Evolutionary conservation across 2,797 vertebrate genomes (phyloP).

Genomic region (Siniperca undulata): DNA sequence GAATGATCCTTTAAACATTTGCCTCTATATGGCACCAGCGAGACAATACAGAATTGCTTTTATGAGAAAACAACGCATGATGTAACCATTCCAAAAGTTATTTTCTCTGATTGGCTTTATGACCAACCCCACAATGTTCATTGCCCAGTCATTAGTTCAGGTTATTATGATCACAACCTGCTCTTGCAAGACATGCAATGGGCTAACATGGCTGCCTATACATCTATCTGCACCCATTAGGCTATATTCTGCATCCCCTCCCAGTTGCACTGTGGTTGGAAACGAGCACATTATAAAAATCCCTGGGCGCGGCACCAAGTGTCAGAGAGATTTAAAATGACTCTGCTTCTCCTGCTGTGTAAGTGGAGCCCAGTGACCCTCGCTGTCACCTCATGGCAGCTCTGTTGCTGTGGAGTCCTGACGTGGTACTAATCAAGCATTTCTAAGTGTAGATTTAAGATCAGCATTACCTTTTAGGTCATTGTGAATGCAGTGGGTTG

Average conservation of each 20-base stretch:
- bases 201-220: slow-evolving; percentile 23
- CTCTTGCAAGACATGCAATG: slow-evolving; percentile 13
- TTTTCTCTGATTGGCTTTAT: slow-evolving; percentile 30
- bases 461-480: slow-evolving; percentile 68
- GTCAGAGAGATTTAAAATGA: slow-evolving; percentile 73
- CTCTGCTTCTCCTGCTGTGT: slow-evolving; percentile 63
- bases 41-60: slow-evolving; percentile 23
- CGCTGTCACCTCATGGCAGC: slow-evolving; percentile 54
- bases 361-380: slow-evolving; percentile 68
- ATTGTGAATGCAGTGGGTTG: slow-evolving; percentile 38
- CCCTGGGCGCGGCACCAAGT: slow-evolving; percentile 67
- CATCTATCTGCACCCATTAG: slow-evolving; percentile 58
- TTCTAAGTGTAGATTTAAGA: slow-evolving; percentile 54
- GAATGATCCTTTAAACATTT: neutral
- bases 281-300: slow-evolving; percentile 55
- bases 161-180: slow-evolving; percentile 41
- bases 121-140: slow-evolving; percentile 23
- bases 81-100: slow-evolving; percentile 15
- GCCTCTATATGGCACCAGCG: neutral
- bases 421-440: slow-evolving; percentile 74
- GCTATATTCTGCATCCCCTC: slow-evolving; percentile 36
- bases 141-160: slow-evolving; percentile 35
- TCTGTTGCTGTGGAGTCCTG: slow-evolving; percentile 34
- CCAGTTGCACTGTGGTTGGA: slow-evolving; percentile 49
- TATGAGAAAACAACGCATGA: slow-evolving; percentile 11